Base-by-base conservation (phyloP, 2,888 invertebrate genomes). In the Neoscelio sp. region DNA sequence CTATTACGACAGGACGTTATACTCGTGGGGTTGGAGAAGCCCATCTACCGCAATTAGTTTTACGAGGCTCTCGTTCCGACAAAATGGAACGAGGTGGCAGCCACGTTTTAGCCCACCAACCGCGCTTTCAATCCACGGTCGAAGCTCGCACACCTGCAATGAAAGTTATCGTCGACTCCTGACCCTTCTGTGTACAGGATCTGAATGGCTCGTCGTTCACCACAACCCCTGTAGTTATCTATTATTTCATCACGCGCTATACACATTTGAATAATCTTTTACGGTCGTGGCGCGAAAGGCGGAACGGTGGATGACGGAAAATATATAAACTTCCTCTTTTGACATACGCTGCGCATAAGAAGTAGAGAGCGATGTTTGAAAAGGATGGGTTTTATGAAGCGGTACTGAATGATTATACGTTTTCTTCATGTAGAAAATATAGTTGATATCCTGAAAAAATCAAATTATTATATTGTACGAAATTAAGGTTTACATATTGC, bases 31-130 rank as follows among this genome's bases (percentile, higher is more conserved):
- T 26, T 33, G 42, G 40, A 40, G 50, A 13, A 52, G 48, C 58
- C 54, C 56, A 58, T 80, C 79, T 18, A 73, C 81, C 80, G 83
- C 83, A 86, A 86, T 86, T 86, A 85, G 84, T 84, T 86, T 86
- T 84, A 85, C 83, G 82, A 82, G 68, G 50, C 42, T 77, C 80
- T 71, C 74, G 71, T 79, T 58, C 78, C 79, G 77, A 42, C 73
- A 46, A 80, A 78, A 82, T 73, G 68, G 70, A 56, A 70, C 73
- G 70, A 78, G 67, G 46, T 76, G 68, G 78, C 75, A 68, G 73
- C 68, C 80, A 65, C 78, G 75, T 65, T 82, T 76, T 73, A 68
- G 75, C 64, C 64, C 71, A 70, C 52, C 60, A 60, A 68, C 75
- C 58, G 52, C 42, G 65, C 62, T 64, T 48, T 46, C 70, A 62